phyloP scores from a whole-genome alignment of 53 echinoderm and acorn worm species.

The Arbacia lixula region DNA sequence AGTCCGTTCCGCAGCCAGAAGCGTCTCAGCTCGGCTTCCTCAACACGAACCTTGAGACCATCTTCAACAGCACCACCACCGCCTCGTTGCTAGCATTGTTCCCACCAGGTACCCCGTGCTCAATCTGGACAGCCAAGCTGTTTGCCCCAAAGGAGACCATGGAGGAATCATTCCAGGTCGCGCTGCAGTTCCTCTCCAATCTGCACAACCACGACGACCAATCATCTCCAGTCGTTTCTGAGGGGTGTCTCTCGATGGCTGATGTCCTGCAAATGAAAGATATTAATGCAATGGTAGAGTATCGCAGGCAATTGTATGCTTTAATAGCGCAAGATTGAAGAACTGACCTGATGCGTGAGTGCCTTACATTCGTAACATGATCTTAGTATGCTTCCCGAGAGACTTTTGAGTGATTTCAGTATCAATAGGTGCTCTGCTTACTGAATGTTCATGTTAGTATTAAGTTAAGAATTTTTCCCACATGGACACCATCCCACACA shows the following conservation, averaged over 20 bases:
- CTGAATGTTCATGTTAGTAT: too few species aligned
- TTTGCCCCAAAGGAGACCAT: constrained; percentile 69
- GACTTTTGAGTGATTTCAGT: too few species aligned
- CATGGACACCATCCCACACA: too few species aligned
- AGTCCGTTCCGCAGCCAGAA: constrained; percentile 9
- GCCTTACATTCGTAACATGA: too few species aligned
- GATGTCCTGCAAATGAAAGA: constrained; percentile 76
- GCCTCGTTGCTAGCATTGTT: constrained; percentile 36
- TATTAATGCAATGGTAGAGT: constrained; percentile 71
- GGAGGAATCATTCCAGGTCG: constrained; percentile 73
- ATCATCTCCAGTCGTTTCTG: not conserved
- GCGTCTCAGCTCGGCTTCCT: constrained; percentile 63
- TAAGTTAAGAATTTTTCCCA: too few species aligned
- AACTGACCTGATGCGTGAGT: not conserved
- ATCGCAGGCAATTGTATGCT: constrained; percentile 47
- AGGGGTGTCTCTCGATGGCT: constrained; percentile 79
- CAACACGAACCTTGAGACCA: constrained; percentile 55
- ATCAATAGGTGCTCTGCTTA: too few species aligned
- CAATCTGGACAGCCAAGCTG: constrained; percentile 87
- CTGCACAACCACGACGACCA: not conserved
- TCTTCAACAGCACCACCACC: constrained; percentile 54
- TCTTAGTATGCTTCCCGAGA: too few species aligned
- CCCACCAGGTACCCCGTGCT: constrained; percentile 47
- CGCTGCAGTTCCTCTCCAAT: constrained; percentile 47
- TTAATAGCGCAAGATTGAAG: not conserved